Conservation (phyloP, 1,140 invertebrate species). For the Apis laboriosa region DNA sequence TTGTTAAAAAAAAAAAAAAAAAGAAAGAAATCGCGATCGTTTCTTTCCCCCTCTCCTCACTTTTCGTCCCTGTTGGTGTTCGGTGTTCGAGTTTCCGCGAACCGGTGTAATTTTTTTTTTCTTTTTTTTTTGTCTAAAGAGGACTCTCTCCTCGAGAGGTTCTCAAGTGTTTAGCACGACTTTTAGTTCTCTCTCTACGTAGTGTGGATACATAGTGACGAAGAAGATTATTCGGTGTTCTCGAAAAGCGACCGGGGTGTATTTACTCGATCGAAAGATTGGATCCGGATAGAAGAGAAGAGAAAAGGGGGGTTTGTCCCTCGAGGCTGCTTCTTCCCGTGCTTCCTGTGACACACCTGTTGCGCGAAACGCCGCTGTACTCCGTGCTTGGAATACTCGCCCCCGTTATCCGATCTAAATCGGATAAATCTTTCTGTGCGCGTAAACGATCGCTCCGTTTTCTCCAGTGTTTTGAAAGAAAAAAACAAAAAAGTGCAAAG, state of each 20-base stretch:
- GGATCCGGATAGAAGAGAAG: too few relatives aligned
- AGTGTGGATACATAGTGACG: not conserved
- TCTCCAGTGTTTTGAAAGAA: not conserved
- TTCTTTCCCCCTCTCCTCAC: not conserved
- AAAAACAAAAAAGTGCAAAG: not conserved
- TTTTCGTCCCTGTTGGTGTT: too few relatives aligned
- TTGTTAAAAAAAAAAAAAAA: too few relatives aligned
- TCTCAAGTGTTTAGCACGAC: too few relatives aligned
- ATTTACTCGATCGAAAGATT: not conserved
- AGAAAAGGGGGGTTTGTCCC: not conserved
- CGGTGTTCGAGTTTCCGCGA: too few relatives aligned
- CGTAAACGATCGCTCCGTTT: not conserved
- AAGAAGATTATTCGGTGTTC: too few relatives aligned
- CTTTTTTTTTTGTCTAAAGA: too few relatives aligned
- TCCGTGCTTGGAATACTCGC: not conserved
- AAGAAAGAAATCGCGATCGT: too few relatives aligned
- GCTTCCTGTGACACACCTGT: conserved; percentile 15
- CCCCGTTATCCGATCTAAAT: too few relatives aligned
- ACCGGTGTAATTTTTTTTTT: too few relatives aligned
- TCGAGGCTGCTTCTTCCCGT: not conserved
- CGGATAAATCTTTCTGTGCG: not conserved
- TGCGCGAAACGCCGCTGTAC: not conserved
- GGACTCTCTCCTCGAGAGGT: too few relatives aligned
- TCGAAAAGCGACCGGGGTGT: too few relatives aligned
- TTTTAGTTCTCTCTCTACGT: not conserved